Percentiles rank a stretch among this genome's conserved stretches.
Evolutionary conservation across 2,888 invertebrate species (phyloP).

Genomic region (Melieria crassipennis): DNA sequence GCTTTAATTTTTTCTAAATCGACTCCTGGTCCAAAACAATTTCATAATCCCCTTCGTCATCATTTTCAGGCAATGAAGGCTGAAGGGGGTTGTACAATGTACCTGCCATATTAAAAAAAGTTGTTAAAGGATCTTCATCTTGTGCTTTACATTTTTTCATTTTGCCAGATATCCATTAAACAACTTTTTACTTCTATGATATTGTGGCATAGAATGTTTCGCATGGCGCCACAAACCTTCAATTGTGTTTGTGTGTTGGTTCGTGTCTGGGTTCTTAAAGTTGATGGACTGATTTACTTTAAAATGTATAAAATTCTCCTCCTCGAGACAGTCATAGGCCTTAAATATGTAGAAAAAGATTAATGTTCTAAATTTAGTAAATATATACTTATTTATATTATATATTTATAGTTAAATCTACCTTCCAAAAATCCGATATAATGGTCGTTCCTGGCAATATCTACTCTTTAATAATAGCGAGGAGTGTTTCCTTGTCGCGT

Average conservation of each 20-base stretch:
- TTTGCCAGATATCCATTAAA: neutral
- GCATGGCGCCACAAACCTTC: constrained; percentile 3
- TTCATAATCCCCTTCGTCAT: no score
- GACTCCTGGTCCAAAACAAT: no score
- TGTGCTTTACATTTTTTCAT: neutral
- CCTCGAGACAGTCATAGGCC: constrained; percentile 9
- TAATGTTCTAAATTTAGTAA: neutral
- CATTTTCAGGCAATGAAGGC: no score
- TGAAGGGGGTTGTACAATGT: no score
- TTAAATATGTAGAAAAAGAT: neutral
- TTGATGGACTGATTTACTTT: neutral
- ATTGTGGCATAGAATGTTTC: constrained; percentile 8
- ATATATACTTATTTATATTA: neutral
- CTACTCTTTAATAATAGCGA: no score
- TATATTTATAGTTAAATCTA: neutral
- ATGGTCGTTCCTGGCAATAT: no score
- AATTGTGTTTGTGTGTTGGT: constrained; percentile 9
- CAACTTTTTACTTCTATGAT: neutral
- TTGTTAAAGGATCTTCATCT: no score
- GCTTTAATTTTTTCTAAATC: no score
- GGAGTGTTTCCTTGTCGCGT: no score
- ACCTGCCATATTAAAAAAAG: no score
- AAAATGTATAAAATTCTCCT: constrained; percentile 4
- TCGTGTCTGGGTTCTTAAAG: constrained; percentile 4
- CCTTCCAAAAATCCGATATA: no score